Evolutionary conservation across 2,888 invertebrate genomes (phyloP).

Genomic region (Patella depressa): DNA sequence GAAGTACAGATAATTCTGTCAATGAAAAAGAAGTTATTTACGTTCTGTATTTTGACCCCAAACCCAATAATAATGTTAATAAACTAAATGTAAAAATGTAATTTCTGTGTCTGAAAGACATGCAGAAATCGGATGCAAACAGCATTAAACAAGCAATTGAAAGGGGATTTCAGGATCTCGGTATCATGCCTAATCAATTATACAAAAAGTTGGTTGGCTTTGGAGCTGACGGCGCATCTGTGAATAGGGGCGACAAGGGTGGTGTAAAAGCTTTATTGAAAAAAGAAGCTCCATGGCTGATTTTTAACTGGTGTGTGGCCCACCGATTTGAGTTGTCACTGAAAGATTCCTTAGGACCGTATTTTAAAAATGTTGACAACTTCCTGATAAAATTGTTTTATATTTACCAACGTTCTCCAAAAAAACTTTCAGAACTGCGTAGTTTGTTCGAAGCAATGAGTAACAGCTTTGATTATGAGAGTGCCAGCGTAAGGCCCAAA

Average conservation of each 20-base stretch:
- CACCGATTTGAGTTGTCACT: slow-evolving; percentile 14
- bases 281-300: slow-evolving; percentile 13
- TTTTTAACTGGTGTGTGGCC: slow-evolving; percentile 18
- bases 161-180: background rate
- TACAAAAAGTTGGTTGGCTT: background rate
- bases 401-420: slow-evolving; percentile 12
- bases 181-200: background rate
- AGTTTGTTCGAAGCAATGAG: background rate
- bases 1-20: too few relatives aligned
- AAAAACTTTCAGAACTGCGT: slow-evolving; percentile 13
- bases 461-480: background rate
- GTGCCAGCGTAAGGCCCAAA: slow-evolving; percentile 9
- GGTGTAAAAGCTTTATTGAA: slow-evolving; percentile 8
- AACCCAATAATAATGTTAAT: too few relatives aligned
- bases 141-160: too few relatives aligned
- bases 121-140: too few relatives aligned
- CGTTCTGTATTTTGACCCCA: too few relatives aligned
- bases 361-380: slow-evolving; percentile 16
- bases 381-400: slow-evolving; percentile 11
- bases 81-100: too few relatives aligned
- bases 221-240: background rate
- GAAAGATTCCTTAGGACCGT: slow-evolving; percentile 7
- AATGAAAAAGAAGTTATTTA: too few relatives aligned
- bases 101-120: too few relatives aligned
- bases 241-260: background rate